Evolutionary conservation across 2,888 invertebrate species (phyloP), one percentile per base, ranked within the genome.

Genomic region (Platycheirus rosarum): DNA sequence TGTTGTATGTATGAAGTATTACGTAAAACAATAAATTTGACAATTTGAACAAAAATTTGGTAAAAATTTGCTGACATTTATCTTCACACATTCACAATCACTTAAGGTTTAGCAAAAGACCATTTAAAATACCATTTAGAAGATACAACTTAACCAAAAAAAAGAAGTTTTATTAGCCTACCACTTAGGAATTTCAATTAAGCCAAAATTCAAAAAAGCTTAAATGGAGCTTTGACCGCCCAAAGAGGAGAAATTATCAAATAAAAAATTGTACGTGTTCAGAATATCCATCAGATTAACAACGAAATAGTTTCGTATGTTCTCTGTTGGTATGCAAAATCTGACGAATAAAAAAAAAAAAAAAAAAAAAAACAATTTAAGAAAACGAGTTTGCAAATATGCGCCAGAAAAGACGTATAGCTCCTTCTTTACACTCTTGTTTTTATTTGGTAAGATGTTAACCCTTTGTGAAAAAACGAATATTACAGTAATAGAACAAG

Each of bases 191-290:
- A 60, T 60, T 44, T 44, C 60, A 60, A 60, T 60, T 60, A 60
- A 60, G 60, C 60, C 60, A 44, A 60, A 60, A 60, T 44, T 60
- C 44, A 60, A 60, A 60, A 60, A 60, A 60, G 60, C 60, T 60
- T 60, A 60, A 60, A 60, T 60, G 60, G 60, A 60, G 42, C 60
- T 60, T 60, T 60, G 60, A 44, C 60, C 60, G 60, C 60, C 44
- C 60, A 44, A 60, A 60, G 60, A 60, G 60, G 60, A 60, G 60
- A 60, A 60, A 60, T 44, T 60, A 60, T 60, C 60, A 60, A 42
- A 60, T 60, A 44, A 57, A 57, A 60, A 60, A 23, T 18, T 18
- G 60, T 44, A 60, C 60, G 60, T 44, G 60, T 29, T n/a, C 29
- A 44, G 60, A 44, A 60, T 60, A 7, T 0, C n/a, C 13, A 13